A percentile compares a stretch with the other conserved stretches of the same genome.
Conservation (phyloP, 2,113 vertebrate species). For the Sciurus niger region DNA sequence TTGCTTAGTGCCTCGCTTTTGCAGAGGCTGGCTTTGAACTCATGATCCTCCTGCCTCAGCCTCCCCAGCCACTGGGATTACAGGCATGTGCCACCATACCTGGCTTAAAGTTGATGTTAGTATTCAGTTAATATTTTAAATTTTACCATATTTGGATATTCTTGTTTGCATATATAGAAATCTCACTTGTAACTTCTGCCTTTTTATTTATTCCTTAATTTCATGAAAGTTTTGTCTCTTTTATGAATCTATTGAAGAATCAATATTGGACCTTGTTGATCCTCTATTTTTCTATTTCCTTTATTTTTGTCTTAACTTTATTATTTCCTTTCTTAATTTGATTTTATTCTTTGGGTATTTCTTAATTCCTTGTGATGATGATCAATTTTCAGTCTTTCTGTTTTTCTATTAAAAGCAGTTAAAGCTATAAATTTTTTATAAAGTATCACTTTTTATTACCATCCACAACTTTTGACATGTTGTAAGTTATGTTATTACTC, state of each 20-base stretch:
- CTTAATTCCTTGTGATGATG: background rate
- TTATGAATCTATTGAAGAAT: too few relatives aligned
- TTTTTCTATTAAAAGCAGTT: constrained; percentile 16
- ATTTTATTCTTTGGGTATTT: background rate
- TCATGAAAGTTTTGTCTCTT: background rate
- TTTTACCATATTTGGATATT: background rate
- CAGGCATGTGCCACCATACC: too few relatives aligned
- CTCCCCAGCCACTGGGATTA: too few relatives aligned
- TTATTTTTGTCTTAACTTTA: background rate
- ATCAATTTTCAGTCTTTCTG: background rate
- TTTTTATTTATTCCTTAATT: background rate
- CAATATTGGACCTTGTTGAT: background rate
- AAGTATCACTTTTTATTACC: background rate
- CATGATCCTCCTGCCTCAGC: too few relatives aligned
- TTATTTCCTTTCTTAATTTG: background rate
- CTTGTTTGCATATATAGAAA: background rate
- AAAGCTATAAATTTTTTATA: background rate
- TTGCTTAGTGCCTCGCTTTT: too few relatives aligned
- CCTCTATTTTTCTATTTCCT: background rate
- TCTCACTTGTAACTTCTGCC: background rate
- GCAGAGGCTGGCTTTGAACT: too few relatives aligned
- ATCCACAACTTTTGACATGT: background rate
- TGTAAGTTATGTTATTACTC: background rate
- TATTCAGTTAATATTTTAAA: constrained; percentile 23
- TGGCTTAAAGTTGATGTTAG: background rate